These are phyloP conservation scores for Campaea margaritaria DNA, from an alignment of 2,888 invertebrate species.

Conservation along the genomic window DNA sequence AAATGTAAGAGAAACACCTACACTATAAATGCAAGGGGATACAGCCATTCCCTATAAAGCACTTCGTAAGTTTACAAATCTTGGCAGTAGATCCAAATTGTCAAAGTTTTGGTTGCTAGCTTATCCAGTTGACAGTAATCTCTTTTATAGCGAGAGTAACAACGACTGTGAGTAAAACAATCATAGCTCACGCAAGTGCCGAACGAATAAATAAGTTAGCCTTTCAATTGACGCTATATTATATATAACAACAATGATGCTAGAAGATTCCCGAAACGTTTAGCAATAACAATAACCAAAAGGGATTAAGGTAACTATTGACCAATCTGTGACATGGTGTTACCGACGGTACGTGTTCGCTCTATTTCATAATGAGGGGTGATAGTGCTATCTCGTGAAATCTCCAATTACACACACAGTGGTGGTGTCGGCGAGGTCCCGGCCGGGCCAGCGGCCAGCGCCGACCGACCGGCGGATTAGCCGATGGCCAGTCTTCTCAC, in stretches of 20 bases:
- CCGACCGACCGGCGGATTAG: conserved; percentile 58
- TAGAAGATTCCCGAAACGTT: conserved; percentile 3
- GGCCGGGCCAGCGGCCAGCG: too few relatives aligned
- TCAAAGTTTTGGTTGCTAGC: conserved; percentile 56
- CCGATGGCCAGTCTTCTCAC: conserved; percentile 80
- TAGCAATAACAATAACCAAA: conserved; percentile 13
- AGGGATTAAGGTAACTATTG: conserved; percentile 17
- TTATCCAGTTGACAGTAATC: conserved; percentile 60
- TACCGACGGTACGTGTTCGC: conserved; percentile 47
- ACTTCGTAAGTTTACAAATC: conserved; percentile 40
- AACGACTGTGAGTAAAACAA: conserved; percentile 33
- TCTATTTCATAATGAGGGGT: conserved; percentile 71
- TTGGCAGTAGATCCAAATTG: conserved; percentile 56
- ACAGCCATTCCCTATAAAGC: conserved; percentile 8
- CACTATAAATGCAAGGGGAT: not conserved
- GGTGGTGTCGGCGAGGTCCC: conserved; percentile 35
- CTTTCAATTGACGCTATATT: not conserved
- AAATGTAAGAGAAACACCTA: not conserved
- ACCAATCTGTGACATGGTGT: conserved; percentile 20
- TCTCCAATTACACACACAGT: conserved; percentile 73
- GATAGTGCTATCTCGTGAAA: conserved; percentile 82
- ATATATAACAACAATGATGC: not conserved
- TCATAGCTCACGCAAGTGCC: conserved; percentile 34
- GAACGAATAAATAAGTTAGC: conserved; percentile 7
- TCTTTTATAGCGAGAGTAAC: conserved; percentile 52